Conservation (phyloP, 2,888 invertebrate species). For the Sarcophaga carnaria region DNA sequence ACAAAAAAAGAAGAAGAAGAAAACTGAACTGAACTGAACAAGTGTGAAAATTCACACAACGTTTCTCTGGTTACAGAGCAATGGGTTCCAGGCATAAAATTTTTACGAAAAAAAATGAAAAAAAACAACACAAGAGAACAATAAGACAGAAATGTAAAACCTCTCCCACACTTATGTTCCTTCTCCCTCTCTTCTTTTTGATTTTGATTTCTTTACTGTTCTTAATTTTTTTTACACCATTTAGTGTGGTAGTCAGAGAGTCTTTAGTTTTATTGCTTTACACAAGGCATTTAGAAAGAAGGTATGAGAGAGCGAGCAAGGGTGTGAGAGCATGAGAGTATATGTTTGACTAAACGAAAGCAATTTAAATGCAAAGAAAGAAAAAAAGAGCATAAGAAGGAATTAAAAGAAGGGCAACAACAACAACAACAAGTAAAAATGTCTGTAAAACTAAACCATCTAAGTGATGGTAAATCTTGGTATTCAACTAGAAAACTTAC, state of each 20-base stretch:
- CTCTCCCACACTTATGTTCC: not conserved
- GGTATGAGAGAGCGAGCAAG: not conserved
- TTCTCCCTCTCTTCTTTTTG: not conserved
- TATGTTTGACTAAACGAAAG: conserved; percentile 56
- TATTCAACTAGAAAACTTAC: not conserved
- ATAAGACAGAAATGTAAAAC: not conserved
- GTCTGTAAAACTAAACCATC: not conserved
- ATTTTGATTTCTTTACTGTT: not conserved
- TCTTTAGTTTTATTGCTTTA: not conserved
- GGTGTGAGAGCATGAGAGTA: not conserved
- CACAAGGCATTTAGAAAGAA: not conserved
- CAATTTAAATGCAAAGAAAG: conserved; percentile 44
- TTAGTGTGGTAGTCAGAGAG: not conserved
- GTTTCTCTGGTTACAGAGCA: conserved; percentile 13
- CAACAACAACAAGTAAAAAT: not conserved
- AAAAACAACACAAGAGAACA: conserved; percentile 9
- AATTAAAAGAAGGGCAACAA: conserved; percentile 12
- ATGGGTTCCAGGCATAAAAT: conserved; percentile 40
- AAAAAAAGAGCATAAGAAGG: conserved; percentile 9
- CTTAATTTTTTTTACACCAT: not conserved
- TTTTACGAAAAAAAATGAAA: conserved; percentile 5
- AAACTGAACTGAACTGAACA: conserved; percentile 13
- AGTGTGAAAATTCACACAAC: conserved; percentile 67
- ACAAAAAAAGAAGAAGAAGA: not conserved
- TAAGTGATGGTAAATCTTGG: conserved; percentile 34